Evolutionary conservation across 2,797 vertebrate genomes (phyloP).

Genomic region (Perdix hodgsoniae): DNA sequence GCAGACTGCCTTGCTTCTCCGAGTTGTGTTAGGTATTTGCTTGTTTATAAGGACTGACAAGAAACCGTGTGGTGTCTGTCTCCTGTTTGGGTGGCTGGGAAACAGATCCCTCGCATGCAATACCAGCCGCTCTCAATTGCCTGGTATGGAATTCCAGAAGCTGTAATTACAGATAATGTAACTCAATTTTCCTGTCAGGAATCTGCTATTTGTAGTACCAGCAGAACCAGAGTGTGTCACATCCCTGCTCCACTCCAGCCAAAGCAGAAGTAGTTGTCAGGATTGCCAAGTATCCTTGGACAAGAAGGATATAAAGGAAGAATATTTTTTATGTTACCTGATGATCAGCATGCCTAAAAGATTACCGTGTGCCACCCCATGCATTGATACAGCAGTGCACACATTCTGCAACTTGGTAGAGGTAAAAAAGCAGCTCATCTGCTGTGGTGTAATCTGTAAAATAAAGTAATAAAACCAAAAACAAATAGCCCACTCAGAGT

Average conservation of each 20-base stretch:
- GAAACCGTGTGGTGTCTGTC: not conserved
- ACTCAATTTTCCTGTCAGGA: constrained; percentile 67
- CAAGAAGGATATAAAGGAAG: not conserved
- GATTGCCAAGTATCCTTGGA: not conserved
- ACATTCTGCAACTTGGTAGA: not conserved
- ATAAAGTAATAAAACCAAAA: not conserved
- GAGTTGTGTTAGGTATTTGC: not conserved
- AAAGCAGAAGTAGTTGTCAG: constrained; percentile 52
- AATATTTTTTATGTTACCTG: not conserved
- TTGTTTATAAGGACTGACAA: not conserved
- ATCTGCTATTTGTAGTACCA: constrained; percentile 61
- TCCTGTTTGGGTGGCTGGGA: constrained; percentile 42
- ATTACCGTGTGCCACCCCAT: not conserved
- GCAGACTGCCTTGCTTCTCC: not conserved
- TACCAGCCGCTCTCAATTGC: constrained; percentile 36
- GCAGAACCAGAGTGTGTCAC: constrained; percentile 42
- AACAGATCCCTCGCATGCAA: constrained; percentile 28
- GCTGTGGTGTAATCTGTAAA: not conserved
- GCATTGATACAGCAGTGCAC: not conserved
- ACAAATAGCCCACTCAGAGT: not conserved
- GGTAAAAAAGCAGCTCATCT: not conserved
- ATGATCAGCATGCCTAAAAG: not conserved
- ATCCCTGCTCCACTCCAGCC: constrained; percentile 48
- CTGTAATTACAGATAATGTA: constrained; percentile 64
- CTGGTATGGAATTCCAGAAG: constrained; percentile 63